A percentile compares a stretch with the other conserved stretches of the same genome.
Evolutionary conservation across 2,888 invertebrate genomes (phyloP).

Genomic region (Drosophila melanocephala): DNA sequence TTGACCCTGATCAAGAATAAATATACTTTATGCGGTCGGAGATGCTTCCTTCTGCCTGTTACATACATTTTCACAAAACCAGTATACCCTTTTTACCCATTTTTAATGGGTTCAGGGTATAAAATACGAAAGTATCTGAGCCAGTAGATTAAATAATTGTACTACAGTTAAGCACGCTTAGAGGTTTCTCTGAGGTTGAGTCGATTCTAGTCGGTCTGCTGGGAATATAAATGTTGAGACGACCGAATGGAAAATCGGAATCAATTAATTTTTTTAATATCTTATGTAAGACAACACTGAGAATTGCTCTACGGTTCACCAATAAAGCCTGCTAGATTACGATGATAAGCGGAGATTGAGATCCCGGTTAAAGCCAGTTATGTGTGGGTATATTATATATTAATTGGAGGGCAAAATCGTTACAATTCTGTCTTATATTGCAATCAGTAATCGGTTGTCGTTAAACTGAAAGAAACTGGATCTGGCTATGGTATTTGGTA

Average conservation of each 20-base stretch:
- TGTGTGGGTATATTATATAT: neutral
- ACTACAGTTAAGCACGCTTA: neutral
- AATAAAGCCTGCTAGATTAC: neutral
- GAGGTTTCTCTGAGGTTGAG: neutral
- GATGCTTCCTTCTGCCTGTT: too few relatives aligned
- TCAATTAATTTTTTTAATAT: neutral
- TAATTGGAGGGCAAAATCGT: neutral
- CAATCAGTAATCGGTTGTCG: neutral
- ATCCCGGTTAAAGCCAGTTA: neutral
- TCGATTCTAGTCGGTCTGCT: too few relatives aligned
- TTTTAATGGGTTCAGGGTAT: too few relatives aligned
- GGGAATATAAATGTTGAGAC: neutral
- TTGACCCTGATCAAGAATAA: too few relatives aligned
- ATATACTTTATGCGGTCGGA: too few relatives aligned
- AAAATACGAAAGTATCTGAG: neutral
- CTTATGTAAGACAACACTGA: neutral
- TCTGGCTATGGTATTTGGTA: too few relatives aligned
- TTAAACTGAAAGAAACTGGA: neutral
- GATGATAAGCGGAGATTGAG: neutral
- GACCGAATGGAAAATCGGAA: neutral
- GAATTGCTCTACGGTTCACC: neutral
- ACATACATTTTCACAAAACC: too few relatives aligned
- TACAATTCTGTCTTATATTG: neutral
- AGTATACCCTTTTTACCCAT: too few relatives aligned
- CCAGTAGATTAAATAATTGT: neutral